These are phyloP conservation scores for Tenrec ecaudatus DNA, from an alignment of 2,113 vertebrate species.

Conservation along the genomic window DNA sequence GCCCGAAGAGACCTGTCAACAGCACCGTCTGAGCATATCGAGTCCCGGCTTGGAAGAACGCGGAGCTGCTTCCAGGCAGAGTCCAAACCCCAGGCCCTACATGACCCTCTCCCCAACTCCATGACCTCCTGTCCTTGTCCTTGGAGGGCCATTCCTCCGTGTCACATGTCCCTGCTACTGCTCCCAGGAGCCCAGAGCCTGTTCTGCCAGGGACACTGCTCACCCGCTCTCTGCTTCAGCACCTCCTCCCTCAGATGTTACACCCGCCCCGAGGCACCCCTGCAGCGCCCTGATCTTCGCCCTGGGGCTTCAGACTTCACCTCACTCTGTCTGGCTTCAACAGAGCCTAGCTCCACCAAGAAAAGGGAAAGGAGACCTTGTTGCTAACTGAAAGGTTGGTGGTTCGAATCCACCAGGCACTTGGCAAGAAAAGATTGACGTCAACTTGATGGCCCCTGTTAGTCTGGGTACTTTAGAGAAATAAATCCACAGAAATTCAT, in stretches of 20 bases:
- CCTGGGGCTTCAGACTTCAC: neutral
- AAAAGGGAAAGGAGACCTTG: neutral
- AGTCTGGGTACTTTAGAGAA: too few species aligned
- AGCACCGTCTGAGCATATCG: neutral
- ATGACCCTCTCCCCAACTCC: neutral
- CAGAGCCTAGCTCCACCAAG: neutral
- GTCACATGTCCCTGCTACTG: neutral
- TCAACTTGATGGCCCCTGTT: too few species aligned
- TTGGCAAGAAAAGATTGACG: too few species aligned
- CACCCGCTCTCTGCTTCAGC: neutral
- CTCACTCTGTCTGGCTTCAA: fast-evolving
- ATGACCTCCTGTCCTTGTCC: neutral
- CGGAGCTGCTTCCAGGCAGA: neutral
- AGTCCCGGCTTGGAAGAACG: neutral
- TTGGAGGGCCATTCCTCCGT: neutral
- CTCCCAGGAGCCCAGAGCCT: neutral
- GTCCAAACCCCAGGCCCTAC: neutral
- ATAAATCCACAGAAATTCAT: too few species aligned
- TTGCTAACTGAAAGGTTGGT: too few species aligned
- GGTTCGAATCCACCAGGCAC: too few species aligned
- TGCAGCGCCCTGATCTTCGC: fast-evolving
- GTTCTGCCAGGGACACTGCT: neutral
- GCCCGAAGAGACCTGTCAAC: neutral
- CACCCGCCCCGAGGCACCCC: neutral
- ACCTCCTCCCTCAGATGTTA: fast-evolving